A percentile compares a stretch with the other conserved stretches of the same genome.
phyloP scores from a whole-genome alignment of 2,113 vertebrate species.

The Arenaria interpres region DNA sequence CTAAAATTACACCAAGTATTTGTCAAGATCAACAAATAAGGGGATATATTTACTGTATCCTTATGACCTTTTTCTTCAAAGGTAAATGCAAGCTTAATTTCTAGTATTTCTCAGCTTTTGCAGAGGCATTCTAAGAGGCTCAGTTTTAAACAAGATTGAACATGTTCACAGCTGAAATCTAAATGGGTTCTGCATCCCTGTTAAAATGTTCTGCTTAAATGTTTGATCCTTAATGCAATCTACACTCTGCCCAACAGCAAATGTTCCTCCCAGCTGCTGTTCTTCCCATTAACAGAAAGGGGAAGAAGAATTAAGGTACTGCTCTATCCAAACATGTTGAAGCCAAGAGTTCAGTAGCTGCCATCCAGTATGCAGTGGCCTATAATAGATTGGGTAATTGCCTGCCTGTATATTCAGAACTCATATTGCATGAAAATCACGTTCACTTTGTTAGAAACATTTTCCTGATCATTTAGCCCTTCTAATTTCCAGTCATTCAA shows the following conservation, averaged over 20 bases:
- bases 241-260: conserved; percentile 63
- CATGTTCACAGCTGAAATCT: conserved; percentile 70
- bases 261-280: conserved; percentile 70
- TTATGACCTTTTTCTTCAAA: conserved; percentile 49
- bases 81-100: conserved; percentile 57
- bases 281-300: conserved; percentile 56
- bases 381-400: conserved; percentile 4
- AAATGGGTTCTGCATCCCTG: conserved; percentile 56
- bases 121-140: conserved; percentile 50
- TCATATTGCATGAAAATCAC: neutral
- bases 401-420: neutral
- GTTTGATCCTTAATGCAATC: conserved; percentile 56
- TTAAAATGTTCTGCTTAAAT: conserved; percentile 68
- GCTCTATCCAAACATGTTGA: neutral
- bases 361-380: neutral
- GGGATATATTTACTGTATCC: neutral
- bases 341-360: neutral
- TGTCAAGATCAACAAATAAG: neutral
- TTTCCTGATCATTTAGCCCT: neutral
- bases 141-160: conserved; percentile 73
- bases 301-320: conserved; percentile 48
- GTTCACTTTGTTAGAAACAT: neutral
- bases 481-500: neutral
- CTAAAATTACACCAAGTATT: neutral
- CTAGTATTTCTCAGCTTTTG: conserved; percentile 60